Evolutionary conservation across 2,888 invertebrate genomes (phyloP), one percentile per base, ranked within the genome.

Genomic region (Pristionchus japonicus): DNA sequence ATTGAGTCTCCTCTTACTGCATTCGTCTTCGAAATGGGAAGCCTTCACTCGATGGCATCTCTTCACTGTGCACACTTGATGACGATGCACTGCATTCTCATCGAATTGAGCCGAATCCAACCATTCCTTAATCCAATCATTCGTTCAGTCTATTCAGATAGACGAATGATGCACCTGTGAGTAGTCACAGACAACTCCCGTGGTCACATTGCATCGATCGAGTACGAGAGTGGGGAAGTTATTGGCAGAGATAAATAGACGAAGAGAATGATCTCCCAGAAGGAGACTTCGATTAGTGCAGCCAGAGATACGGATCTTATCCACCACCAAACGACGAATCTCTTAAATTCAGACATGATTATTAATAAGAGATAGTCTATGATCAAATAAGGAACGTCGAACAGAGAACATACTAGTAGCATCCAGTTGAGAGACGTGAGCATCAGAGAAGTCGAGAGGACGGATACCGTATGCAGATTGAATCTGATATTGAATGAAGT

Each of bases 191-290:
- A 87, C 87, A 31, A 70, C 77, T n/a, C 37, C 37, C 23, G 87
- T 87, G 3, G 87, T 74, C 17, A 87, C 87, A 37, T 31, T 40
- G 57, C 87, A 87, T 57, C 87, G 34, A 57, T 87, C 87, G 37
- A 87, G 87, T 37, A 87, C 74, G 13, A 87, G 87, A 74, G 87
- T 87, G 37, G 87, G 87, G 57, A 74, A 87, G 52, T 87, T 87
- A 13, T 77, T 57, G 37, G 31, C 49, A 27, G 57, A 52, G 7
- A 87, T 87, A 40, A 87, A 87, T 23, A 52, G n/a, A n/a, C 67
- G 43, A n/a, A 86, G 67, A 6, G 86, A 86, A 4, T 27, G 40
- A 34, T 86, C 86, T 0, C 86, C 67, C 20, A 86, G 43, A 11
- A 27, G 52, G 47, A 86, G 86, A 47, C 43, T 43, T 23, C 84